Evolutionary conservation across 2,888 invertebrate genomes (phyloP).

Genomic region (Plagodis pulveraria): DNA sequence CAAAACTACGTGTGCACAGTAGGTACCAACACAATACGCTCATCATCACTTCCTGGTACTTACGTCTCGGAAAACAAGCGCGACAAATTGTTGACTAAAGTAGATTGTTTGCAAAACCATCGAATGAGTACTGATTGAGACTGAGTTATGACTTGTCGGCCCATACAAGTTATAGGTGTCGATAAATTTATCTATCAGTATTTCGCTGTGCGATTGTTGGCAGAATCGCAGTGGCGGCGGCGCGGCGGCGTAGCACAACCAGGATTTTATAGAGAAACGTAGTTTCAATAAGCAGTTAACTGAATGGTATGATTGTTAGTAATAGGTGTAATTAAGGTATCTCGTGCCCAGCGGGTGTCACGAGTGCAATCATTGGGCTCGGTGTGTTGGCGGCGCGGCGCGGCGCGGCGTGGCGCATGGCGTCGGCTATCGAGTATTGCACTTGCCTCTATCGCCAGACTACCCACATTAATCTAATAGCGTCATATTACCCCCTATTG

Average conservation of each 20-base stretch:
- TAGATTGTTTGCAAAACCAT: constrained; percentile 20
- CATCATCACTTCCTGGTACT: constrained; percentile 36
- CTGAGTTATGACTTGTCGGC: constrained; percentile 12
- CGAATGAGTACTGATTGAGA: constrained; percentile 16
- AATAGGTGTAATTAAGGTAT: constrained; percentile 7
- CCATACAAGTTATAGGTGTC: constrained; percentile 9
- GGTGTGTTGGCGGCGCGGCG: no score
- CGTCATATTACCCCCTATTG: not conserved
- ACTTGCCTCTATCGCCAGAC: not conserved
- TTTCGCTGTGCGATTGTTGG: constrained; percentile 9
- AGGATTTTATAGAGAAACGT: not conserved
- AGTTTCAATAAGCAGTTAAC: constrained; percentile 7
- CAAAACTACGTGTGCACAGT: constrained; percentile 8
- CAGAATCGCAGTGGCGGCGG: constrained; percentile 19
- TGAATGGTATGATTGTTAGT: constrained; percentile 4
- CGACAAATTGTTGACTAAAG: constrained; percentile 9
- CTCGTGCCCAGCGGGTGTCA: constrained; percentile 7
- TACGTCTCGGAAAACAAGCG: constrained; percentile 14
- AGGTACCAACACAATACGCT: not conserved
- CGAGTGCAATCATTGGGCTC: constrained; percentile 3
- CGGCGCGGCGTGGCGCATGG: no score
- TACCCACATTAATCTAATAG: not conserved
- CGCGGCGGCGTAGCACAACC: constrained; percentile 1
- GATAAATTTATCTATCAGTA: constrained; percentile 17
- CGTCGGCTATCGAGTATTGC: not conserved